phyloP scores from a whole-genome alignment of 2,888 invertebrate genomes.

The Sussaba pulchella region DNA sequence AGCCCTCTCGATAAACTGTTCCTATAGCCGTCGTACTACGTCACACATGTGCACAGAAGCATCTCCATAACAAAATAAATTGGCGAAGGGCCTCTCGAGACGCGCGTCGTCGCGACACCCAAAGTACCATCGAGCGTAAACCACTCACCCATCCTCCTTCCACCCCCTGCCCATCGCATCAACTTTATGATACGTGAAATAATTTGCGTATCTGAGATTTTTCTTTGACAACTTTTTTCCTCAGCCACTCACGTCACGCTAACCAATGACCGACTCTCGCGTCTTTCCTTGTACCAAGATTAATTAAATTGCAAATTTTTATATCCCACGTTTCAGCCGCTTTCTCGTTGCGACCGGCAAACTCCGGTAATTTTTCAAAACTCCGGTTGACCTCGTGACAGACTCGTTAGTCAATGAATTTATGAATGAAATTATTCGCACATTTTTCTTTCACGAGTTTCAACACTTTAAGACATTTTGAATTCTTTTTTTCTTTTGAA shows the following conservation, averaged over 20 bases:
- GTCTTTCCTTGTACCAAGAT: neutral
- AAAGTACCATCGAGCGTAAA: conserved; percentile 52
- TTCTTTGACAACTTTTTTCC: conserved; percentile 11
- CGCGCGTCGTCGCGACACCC: conserved; percentile 58
- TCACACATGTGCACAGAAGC: neutral
- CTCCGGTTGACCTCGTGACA: neutral
- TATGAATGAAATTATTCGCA: neutral
- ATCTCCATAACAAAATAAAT: conserved; percentile 48
- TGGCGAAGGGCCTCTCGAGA: conserved; percentile 63
- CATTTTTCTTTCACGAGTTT: neutral
- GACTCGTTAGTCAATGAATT: neutral
- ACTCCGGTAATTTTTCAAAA: neutral
- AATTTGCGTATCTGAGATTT: conserved; percentile 45
- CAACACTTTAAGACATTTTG: too few species aligned
- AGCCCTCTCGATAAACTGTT: conserved; percentile 38
- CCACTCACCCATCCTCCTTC: conserved; percentile 24
- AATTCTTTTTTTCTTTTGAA: too few species aligned
- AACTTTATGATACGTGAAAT: conserved; percentile 1
- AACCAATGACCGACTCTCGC: neutral
- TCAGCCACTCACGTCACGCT: conserved; percentile 37
- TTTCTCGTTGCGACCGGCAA: neutral
- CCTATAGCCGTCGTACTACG: neutral
- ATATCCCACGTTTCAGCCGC: neutral
- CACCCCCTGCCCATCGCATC: too few species aligned
- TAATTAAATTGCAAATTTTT: conserved; percentile 17